Evolutionary conservation across 1,140 invertebrate genomes (phyloP), one percentile per base, ranked within the genome.

Genomic region (Nasonia longicornis): DNA sequence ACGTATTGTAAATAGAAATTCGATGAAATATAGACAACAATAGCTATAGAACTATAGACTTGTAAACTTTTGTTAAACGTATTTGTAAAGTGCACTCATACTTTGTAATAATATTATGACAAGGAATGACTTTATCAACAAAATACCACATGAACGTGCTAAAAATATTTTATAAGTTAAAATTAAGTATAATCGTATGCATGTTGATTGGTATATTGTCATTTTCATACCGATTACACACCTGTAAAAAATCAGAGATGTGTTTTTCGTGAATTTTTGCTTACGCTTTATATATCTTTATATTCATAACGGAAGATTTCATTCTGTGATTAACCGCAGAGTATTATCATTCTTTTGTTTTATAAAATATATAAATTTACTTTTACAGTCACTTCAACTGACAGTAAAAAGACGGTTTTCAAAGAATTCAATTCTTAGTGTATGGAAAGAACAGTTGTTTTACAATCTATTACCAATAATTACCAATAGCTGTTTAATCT

Each of bases 101-200:
- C 42, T 69, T 69, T 69, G 7, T 31, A 22, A 77, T 69, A 14
- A 58, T 52, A 52, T 29, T 64, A 45, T 20, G 20, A 78, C 31
- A 58, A n/a, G 70, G 78, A 73, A 79, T 79, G 78, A 45, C 48
- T 79, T 79, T 64, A 58, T 74, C 10, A 45, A 20, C 22, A 78
- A 78, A 58, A 12, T 58, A 58, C 52, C 67, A 71, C 31, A 22
- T 52, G 26, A 77, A 45, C n/a, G 70, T 3, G 26, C 14, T 16
- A 38, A 48, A 77, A 77, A 0, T 8, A 31, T 29, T 48, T 14
- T 12, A 2, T 48, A 20, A 58, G 16, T 4, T 58, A 7, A 58
- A 58, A 58, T 7, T n/a, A 52, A 52, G 16, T 16, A 52, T 52
- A 20, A n/a, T 58, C 3, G 12, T 67, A 11, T 29, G 8, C 64